A percentile compares a stretch with the other conserved stretches of the same genome.
Evolutionary conservation across 2,888 invertebrate genomes (phyloP).

Genomic region (Deroplatys truncata): DNA sequence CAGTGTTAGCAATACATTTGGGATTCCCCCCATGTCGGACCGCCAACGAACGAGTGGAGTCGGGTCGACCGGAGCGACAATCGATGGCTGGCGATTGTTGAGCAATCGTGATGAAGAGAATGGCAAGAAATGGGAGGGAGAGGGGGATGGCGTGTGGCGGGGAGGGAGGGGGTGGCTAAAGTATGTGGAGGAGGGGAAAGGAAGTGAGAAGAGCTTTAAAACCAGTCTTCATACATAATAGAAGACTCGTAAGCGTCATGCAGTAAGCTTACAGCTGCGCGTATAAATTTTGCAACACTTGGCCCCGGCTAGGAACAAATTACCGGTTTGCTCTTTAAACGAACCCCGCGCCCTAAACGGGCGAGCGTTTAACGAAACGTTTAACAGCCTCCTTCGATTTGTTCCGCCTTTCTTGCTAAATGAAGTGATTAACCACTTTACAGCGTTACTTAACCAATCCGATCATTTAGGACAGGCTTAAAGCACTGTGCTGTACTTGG

Average conservation of each 20-base stretch:
- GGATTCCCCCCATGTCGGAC: too few species aligned
- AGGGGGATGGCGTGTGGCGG: neutral
- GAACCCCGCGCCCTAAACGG: neutral
- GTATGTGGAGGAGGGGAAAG: constrained; percentile 2
- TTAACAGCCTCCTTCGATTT: neutral
- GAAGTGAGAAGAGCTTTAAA: constrained; percentile 23
- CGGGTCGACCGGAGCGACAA: neutral
- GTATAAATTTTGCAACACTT: constrained; percentile 5
- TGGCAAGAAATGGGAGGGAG: neutral
- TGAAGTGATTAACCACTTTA: neutral
- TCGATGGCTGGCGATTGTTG: constrained; percentile 8
- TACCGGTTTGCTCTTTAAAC: neutral
- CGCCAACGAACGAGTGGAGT: neutral
- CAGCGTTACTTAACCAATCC: neutral
- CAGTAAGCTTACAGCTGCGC: neutral
- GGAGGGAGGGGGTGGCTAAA: neutral
- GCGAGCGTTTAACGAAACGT: neutral
- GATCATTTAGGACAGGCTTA: too few species aligned
- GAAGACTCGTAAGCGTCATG: constrained; percentile 19
- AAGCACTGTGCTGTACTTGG: too few species aligned
- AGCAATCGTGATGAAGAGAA: neutral
- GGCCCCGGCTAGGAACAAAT: neutral
- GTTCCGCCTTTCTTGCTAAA: neutral
- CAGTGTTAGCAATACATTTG: too few species aligned
- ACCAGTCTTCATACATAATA: constrained; percentile 26